Base-by-base conservation (phyloP, 1,140 invertebrate species). In the Samia ricini region DNA sequence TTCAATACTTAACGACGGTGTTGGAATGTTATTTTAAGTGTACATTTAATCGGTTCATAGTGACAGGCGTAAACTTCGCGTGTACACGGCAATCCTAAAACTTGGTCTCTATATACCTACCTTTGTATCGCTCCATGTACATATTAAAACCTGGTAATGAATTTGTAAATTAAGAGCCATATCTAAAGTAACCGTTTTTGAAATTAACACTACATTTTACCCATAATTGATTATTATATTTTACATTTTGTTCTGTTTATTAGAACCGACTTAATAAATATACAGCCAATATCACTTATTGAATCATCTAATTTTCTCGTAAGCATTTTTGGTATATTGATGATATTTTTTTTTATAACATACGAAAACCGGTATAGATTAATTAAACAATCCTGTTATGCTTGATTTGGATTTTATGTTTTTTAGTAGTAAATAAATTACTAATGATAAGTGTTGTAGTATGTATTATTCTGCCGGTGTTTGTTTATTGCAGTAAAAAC, bases 31-130 rank as follows among this genome's bases (percentile, higher is more conserved):
- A 66, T 63, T 66, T 70, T 61, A 72, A 65, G 60, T 62, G 61
- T 55, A 69, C 62, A 70, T 69, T 68, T 48, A 68, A 66, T 69
- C 63, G 62, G 67, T 64, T 72, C 64, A 75, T 64, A 68, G 58
- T 50, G 66, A 72, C 68, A 75, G 72, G 74, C 74, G 72, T 71
- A 71, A 63, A 66, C 61, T 64, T 74, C 62, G 77, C 77, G 72
- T 79, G 72, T 69, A 69, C 56, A 54, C 60, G 66, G 69, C 74
- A 74, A 76, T 76, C 67, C 73, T 70, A 59, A 71, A 68, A 50
- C 60, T 68, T 66, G 56, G 26, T 29, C 6, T 29, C 10, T 29
- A 2, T 10, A 29, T 52, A 60, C 61, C n/a, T n/a, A n/a, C n/a
- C n/a, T n/a, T n/a, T 42, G 61, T 64, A 68, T 63, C 20, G 61